These are phyloP conservation scores for Pedicia rivosa DNA, from an alignment of 2,888 invertebrate genomes.

Conservation along the genomic window DNA sequence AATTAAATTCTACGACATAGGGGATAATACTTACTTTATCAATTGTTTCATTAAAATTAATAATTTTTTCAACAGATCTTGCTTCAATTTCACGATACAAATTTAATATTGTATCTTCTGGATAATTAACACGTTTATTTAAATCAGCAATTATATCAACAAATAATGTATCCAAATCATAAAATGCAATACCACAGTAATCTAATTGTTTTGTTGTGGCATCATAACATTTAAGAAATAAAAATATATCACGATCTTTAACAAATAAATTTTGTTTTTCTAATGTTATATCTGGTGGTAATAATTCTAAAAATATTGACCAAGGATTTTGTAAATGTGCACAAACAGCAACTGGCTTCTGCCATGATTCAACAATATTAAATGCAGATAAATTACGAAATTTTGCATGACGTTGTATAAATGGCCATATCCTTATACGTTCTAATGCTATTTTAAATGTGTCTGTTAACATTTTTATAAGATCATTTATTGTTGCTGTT, in stretches of 20 bases:
- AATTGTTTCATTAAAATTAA: constrained; percentile 65
- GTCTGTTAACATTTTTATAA: constrained; percentile 66
- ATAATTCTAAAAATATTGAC: constrained; percentile 73
- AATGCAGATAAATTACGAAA: constrained; percentile 57
- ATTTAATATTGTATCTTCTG: constrained; percentile 69
- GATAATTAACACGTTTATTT: constrained; percentile 77
- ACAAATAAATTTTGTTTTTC: constrained; percentile 69
- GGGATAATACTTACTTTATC: constrained; percentile 78
- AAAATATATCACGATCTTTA: constrained; percentile 60
- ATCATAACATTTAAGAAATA: constrained; percentile 57
- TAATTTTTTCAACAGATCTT: constrained; percentile 71
- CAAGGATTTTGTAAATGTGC: constrained; percentile 55
- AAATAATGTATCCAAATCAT: constrained; percentile 72
- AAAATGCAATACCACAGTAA: constrained; percentile 84
- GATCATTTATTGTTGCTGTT: constrained; percentile 61
- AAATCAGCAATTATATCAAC: constrained; percentile 73
- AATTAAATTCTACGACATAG: too few relatives aligned
- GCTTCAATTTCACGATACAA: constrained; percentile 89
- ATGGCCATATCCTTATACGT: constrained; percentile 80
- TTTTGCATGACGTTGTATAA: constrained; percentile 69
- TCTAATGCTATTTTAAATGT: constrained; percentile 74
- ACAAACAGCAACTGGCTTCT: constrained; percentile 55
- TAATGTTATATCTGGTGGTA: constrained; percentile 66
- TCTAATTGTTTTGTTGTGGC: constrained; percentile 82
- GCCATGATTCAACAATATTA: constrained; percentile 64